A percentile compares a stretch with the other conserved stretches of the same genome.
Evolutionary conservation across 2,797 vertebrate species (phyloP).

Genomic region (Crax fasciolata): DNA sequence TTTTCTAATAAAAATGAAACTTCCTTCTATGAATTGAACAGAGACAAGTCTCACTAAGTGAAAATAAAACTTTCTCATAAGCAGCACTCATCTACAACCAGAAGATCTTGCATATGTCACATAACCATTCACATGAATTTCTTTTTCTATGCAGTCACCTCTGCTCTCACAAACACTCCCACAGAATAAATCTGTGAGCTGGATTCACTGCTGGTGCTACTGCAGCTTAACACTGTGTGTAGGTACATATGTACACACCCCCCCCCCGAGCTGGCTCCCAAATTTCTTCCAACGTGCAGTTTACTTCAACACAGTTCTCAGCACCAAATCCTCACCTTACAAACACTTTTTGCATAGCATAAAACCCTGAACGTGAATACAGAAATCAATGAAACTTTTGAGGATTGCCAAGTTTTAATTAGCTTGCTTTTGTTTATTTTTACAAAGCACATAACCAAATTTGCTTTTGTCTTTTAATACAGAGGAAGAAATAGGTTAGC

Average conservation of each 20-base stretch:
- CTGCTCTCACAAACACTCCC: not conserved
- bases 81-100: not conserved
- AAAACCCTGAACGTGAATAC: not conserved
- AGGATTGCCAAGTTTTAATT: not conserved
- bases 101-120: not conserved
- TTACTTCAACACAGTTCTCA: not conserved
- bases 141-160: not conserved
- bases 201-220: not conserved
- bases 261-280: not conserved
- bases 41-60: not conserved
- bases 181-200: not conserved
- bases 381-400: not conserved
- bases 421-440: not conserved
- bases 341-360: not conserved
- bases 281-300: not conserved
- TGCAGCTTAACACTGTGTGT: accelerated
- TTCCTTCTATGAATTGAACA: not conserved
- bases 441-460: not conserved
- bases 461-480: not conserved
- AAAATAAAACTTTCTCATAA: not conserved
- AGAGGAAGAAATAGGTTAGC: not conserved
- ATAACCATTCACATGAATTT: not conserved
- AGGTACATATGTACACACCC: accelerated
- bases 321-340: not conserved
- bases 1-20: not conserved